Evolutionary conservation across 2,888 invertebrate genomes (phyloP).

Genomic region (Ichneumon xanthorius): DNA sequence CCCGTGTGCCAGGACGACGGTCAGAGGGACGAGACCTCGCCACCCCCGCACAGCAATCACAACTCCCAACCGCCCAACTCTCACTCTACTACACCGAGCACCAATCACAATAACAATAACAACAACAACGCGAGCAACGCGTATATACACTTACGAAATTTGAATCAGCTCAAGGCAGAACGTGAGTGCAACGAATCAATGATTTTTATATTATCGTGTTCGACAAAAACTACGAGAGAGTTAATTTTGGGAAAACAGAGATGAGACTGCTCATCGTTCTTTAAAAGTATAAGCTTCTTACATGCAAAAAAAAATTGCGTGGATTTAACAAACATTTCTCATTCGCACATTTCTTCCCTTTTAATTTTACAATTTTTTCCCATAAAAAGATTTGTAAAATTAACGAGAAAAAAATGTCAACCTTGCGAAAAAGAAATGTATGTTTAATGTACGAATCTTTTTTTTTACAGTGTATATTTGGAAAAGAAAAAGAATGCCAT

Average conservation of each 20-base stretch:
- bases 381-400: too few species aligned
- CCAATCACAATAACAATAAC: constrained; percentile 79
- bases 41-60: constrained; percentile 81
- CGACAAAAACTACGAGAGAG: background rate
- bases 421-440: too few species aligned
- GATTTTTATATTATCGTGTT: background rate
- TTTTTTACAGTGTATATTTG: background rate
- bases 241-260: too few species aligned
- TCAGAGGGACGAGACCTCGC: constrained; percentile 83
- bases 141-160: constrained; percentile 82
- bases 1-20: constrained; percentile 85
- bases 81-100: constrained; percentile 81
- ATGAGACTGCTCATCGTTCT: too few species aligned
- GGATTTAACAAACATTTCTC: too few species aligned
- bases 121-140: constrained; percentile 81
- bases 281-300: too few species aligned
- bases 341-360: too few species aligned
- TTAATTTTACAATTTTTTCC: too few species aligned
- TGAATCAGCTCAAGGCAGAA: constrained; percentile 83
- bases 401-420: too few species aligned
- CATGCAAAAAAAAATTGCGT: too few species aligned
- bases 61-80: constrained; percentile 81
- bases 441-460: too few species aligned
- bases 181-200: constrained; percentile 74
- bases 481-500: background rate